Percentiles rank a stretch among this genome's conserved stretches.
These are phyloP conservation scores for Probaryconus sp. DNA, from an alignment of 1,140 invertebrate genomes.

Conservation along the genomic window DNA sequence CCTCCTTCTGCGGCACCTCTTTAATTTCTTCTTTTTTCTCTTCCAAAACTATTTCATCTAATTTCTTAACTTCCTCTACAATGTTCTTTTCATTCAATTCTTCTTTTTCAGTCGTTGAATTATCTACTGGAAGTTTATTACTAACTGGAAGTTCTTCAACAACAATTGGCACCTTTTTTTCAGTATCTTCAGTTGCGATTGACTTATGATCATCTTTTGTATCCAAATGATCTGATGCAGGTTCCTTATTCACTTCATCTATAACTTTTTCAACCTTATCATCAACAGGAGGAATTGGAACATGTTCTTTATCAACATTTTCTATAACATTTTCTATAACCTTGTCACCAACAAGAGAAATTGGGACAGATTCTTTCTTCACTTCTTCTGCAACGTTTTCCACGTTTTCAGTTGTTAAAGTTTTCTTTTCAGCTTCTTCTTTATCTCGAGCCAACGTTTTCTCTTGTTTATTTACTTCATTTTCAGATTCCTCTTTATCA, in stretches of 20 bases:
- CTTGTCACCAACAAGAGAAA: too few species aligned
- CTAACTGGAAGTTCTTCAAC: slow-evolving; percentile 17
- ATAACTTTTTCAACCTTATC: too few species aligned
- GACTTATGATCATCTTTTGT: too few species aligned
- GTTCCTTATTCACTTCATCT: too few species aligned
- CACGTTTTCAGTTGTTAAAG: too few species aligned
- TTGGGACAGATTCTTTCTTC: slow-evolving; percentile 6
- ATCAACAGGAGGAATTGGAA: background rate
- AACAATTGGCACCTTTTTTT: slow-evolving; percentile 7
- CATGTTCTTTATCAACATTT: background rate
- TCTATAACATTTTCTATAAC: slow-evolving; percentile 9
- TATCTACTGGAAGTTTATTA: slow-evolving; percentile 37
- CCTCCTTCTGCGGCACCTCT: too few species aligned
- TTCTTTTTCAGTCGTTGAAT: slow-evolving; percentile 47
- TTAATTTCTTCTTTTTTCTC: slow-evolving; percentile 6
- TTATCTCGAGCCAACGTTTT: too few species aligned
- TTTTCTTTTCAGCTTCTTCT: too few species aligned
- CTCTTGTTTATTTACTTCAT: slow-evolving; percentile 17
- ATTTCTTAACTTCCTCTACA: background rate
- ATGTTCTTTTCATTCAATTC: slow-evolving; percentile 15
- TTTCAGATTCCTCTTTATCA: slow-evolving; percentile 12
- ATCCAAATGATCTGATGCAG: too few species aligned
- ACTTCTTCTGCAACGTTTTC: slow-evolving; percentile 5
- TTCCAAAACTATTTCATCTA: too few species aligned
- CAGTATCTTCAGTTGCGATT: slow-evolving; percentile 6